Conservation (phyloP, 2,113 vertebrate species). For the Alexandromys fortis region DNA sequence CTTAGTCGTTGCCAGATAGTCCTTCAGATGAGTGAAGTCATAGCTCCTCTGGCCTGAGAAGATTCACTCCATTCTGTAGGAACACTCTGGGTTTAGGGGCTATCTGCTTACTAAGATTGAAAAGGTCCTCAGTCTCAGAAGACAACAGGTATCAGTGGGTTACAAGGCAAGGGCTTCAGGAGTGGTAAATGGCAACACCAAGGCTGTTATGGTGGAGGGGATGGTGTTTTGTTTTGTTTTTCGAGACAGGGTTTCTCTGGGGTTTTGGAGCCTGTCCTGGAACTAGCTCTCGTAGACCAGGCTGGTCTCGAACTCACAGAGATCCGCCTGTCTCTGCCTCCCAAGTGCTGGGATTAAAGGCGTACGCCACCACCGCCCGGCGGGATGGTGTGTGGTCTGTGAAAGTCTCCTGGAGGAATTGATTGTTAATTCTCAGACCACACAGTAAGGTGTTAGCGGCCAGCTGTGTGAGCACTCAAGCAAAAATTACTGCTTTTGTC, state of each 20-base stretch:
- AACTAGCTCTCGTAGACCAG: no score
- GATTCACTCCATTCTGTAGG: not conserved
- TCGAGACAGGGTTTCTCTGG: no score
- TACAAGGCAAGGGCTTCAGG: not conserved
- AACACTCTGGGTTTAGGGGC: not conserved
- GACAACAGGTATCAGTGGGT: not conserved
- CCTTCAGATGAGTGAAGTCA: not conserved
- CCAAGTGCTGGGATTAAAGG: no score
- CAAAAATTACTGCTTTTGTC: not conserved
- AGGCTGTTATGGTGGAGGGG: accelerated
- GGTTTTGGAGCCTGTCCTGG: no score
- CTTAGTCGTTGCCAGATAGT: not conserved
- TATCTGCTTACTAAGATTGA: not conserved
- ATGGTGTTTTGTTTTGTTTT: not conserved
- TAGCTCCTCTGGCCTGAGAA: not conserved
- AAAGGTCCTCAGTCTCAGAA: not conserved
- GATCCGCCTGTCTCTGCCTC: no score
- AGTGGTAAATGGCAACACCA: not conserved
- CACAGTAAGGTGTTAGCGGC: not conserved
- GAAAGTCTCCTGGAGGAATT: not conserved
- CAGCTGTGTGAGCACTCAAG: not conserved
- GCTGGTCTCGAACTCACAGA: no score
- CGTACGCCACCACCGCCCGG: no score
- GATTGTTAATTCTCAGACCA: not conserved
- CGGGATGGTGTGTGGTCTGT: not conserved